These are phyloP conservation scores for Sus cebifrons DNA, from an alignment of 2,797 vertebrate species.

Conservation along the genomic window DNA sequence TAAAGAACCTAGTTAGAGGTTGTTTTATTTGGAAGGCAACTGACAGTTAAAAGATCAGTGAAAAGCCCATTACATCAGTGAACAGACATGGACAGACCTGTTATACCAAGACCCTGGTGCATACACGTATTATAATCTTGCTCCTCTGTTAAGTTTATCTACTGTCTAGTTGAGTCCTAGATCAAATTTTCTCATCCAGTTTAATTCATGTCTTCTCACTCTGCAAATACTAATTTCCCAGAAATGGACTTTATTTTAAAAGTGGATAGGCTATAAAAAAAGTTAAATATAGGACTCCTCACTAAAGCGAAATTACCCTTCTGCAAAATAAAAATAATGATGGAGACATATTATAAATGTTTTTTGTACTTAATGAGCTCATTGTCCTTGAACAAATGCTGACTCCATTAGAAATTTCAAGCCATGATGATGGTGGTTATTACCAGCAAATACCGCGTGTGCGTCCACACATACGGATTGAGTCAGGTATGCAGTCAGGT, in stretches of 20 bases:
- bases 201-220: not conserved
- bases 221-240: slow-evolving; percentile 49
- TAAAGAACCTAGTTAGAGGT: slow-evolving; percentile 2
- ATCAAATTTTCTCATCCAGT: not conserved
- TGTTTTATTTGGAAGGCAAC: slow-evolving; percentile 52
- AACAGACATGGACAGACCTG: not conserved
- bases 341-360: not conserved
- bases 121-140: not conserved
- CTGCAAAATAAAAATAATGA: slow-evolving; percentile 6
- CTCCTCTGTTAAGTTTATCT: not conserved
- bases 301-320: slow-evolving; percentile 3
- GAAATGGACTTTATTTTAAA: slow-evolving; percentile 46
- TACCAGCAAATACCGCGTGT: not conserved
- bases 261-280: not conserved
- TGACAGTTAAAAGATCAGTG: not conserved
- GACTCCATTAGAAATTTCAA: not conserved
- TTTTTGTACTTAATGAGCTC: not conserved
- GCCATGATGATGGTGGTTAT: not conserved
- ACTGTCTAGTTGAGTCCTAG: not conserved
- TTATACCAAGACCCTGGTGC: not conserved
- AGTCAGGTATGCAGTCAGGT: no score
- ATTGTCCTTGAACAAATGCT: slow-evolving; percentile 22
- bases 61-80: not conserved
- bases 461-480: not conserved
- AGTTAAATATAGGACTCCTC: not conserved